A percentile compares a stretch with the other conserved stretches of the same genome.
Evolutionary conservation across 2,888 invertebrate genomes (phyloP).

Genomic region (Slavum lentiscoides): DNA sequence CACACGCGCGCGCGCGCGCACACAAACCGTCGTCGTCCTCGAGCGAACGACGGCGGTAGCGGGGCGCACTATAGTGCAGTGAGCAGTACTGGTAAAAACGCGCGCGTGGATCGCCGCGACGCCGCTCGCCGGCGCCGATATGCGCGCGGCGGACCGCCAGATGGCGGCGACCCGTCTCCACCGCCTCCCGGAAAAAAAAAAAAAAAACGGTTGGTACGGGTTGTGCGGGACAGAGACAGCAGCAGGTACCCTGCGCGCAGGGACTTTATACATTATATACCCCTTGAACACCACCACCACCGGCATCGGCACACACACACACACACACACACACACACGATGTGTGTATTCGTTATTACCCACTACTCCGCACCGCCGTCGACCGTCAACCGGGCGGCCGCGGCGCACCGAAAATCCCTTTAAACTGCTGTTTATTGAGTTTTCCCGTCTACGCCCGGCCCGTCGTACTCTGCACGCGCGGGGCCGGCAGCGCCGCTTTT

Average conservation of each 20-base stretch:
- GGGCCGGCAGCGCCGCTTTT: constrained; percentile 19
- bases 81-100: constrained; percentile 29
- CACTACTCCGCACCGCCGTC: background rate
- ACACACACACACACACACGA: background rate
- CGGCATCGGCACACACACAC: background rate
- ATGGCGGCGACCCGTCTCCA: constrained; percentile 39
- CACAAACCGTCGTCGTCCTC: constrained; percentile 16
- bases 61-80: too few relatives aligned
- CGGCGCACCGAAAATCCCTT: constrained; percentile 43
- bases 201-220: too few relatives aligned
- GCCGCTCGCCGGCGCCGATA: constrained; percentile 7
- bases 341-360: constrained; percentile 52
- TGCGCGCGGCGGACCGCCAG: constrained; percentile 26
- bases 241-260: background rate
- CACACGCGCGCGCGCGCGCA: too few relatives aligned
- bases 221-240: background rate
- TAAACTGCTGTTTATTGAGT: constrained; percentile 53
- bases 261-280: constrained; percentile 5
- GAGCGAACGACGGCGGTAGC: background rate
- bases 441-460: constrained; percentile 29
- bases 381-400: background rate
- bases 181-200: background rate
- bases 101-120: constrained; percentile 7
- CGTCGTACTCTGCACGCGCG: background rate
- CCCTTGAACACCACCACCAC: constrained; percentile 48